Evolutionary conservation across 1,140 invertebrate genomes (phyloP).

Genomic region (Drosophila pseudoananassae): DNA sequence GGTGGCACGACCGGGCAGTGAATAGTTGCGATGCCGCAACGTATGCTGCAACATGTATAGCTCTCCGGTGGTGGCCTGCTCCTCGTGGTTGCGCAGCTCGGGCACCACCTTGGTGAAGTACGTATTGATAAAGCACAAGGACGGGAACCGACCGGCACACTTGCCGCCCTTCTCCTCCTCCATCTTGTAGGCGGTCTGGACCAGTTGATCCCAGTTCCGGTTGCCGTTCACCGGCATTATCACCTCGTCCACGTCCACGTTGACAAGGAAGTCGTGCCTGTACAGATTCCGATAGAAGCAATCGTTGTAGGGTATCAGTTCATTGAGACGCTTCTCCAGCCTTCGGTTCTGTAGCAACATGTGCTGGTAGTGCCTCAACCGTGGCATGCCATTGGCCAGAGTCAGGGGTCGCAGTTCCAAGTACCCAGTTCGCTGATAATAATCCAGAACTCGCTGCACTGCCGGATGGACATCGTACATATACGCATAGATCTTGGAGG

Average conservation of each 20-base stretch:
- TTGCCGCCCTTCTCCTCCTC: neutral
- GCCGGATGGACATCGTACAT: constrained; percentile 95
- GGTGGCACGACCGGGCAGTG: constrained; percentile 40
- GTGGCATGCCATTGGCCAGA: constrained; percentile 90
- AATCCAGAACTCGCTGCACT: constrained; percentile 91
- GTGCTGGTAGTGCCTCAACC: constrained; percentile 88
- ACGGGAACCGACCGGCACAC: constrained; percentile 33
- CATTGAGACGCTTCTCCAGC: constrained; percentile 87
- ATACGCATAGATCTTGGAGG: constrained; percentile 96
- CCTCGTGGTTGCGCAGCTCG: constrained; percentile 55
- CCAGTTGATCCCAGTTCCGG: constrained; percentile 85
- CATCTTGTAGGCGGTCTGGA: constrained; percentile 9
- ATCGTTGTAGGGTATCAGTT: constrained; percentile 93
- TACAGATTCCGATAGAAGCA: constrained; percentile 92
- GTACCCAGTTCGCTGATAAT: constrained; percentile 60
- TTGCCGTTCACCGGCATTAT: constrained; percentile 86
- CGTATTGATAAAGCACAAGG: constrained; percentile 57
- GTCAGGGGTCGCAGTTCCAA: constrained; percentile 90
- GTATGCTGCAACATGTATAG: constrained; percentile 70
- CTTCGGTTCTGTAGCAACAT: constrained; percentile 86
- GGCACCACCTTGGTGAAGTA: constrained; percentile 56
- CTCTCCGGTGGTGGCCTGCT: constrained; percentile 49
- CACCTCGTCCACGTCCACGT: constrained; percentile 92
- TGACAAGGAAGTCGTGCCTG: constrained; percentile 90
- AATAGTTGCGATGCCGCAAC: constrained; percentile 52